A percentile compares a stretch with the other conserved stretches of the same genome.
Evolutionary conservation across 1,140 invertebrate species (phyloP).

Genomic region (Diprion similis): DNA sequence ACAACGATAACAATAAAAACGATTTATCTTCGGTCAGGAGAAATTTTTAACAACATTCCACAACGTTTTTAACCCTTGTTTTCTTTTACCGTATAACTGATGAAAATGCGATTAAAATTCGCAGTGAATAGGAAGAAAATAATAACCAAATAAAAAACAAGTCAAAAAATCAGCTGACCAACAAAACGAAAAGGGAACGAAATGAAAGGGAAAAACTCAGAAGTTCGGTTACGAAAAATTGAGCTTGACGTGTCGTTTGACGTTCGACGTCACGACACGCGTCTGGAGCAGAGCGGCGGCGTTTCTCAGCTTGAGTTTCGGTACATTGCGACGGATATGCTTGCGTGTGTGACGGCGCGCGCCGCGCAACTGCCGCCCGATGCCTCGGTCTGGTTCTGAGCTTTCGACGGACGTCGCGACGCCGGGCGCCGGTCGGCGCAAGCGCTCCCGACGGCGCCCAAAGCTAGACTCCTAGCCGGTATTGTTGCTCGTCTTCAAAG

Average conservation of each 20-base stretch:
- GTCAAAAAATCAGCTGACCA: neutral
- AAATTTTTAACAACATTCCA: no score
- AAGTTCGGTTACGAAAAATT: neutral
- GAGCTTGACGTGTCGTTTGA: neutral
- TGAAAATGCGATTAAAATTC: no score
- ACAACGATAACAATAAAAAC: no score
- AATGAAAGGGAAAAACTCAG: no score
- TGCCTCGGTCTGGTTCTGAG: constrained; percentile 38
- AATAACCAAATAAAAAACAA: neutral
- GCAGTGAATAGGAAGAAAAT: neutral
- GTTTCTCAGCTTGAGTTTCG: constrained; percentile 1
- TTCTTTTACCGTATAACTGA: no score
- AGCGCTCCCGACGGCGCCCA: constrained; percentile 35
- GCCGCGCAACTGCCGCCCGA: constrained; percentile 58
- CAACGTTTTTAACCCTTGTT: no score
- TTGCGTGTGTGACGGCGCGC: constrained; percentile 59
- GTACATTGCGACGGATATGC: constrained; percentile 30
- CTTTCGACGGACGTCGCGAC: constrained; percentile 27
- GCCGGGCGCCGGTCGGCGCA: constrained; percentile 40
- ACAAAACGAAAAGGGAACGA: no score
- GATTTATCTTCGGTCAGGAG: no score
- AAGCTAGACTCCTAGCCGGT: neutral
- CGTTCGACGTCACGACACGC: constrained; percentile 6
- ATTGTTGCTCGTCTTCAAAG: constrained; percentile 16
- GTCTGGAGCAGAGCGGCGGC: constrained; percentile 1